These are phyloP conservation scores for Pinctada fucata DNA, from an alignment of 2,888 invertebrate species.

Conservation along the genomic window DNA sequence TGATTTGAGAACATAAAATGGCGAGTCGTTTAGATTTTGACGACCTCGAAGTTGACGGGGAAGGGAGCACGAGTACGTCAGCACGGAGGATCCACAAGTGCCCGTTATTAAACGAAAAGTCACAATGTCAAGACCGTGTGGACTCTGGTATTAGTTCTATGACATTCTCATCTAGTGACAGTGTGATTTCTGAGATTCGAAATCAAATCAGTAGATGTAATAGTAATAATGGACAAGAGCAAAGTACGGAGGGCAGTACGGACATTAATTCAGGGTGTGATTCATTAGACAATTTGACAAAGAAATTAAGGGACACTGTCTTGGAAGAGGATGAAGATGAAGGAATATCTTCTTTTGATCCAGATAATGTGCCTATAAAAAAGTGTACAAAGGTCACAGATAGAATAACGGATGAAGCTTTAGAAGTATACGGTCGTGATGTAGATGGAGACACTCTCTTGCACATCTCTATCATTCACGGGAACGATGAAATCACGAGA, in stretches of 20 bases:
- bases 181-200: constrained; percentile 7
- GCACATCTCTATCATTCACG: constrained; percentile 48
- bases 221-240: neutral
- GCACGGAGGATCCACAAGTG: neutral
- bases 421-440: constrained; percentile 41
- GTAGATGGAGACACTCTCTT: constrained; percentile 53
- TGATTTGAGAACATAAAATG: neutral
- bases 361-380: neutral
- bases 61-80: neutral
- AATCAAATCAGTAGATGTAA: constrained; percentile 11
- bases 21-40: neutral
- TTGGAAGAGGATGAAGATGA: neutral
- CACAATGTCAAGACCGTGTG: neutral
- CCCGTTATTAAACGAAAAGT: neutral
- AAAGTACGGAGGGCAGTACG: neutral
- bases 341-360: constrained; percentile 13
- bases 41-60: constrained; percentile 15
- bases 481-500: constrained; percentile 20
- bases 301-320: neutral
- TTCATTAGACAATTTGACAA: neutral
- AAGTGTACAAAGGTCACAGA: constrained; percentile 6
- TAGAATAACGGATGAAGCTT: constrained; percentile 31
- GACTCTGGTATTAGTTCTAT: constrained; percentile 13
- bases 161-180: constrained; percentile 1
- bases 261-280: neutral